Evolutionary conservation across 1,140 invertebrate genomes (phyloP), one percentile per base, ranked within the genome.

Genomic region (Armadillidium nasatum): DNA sequence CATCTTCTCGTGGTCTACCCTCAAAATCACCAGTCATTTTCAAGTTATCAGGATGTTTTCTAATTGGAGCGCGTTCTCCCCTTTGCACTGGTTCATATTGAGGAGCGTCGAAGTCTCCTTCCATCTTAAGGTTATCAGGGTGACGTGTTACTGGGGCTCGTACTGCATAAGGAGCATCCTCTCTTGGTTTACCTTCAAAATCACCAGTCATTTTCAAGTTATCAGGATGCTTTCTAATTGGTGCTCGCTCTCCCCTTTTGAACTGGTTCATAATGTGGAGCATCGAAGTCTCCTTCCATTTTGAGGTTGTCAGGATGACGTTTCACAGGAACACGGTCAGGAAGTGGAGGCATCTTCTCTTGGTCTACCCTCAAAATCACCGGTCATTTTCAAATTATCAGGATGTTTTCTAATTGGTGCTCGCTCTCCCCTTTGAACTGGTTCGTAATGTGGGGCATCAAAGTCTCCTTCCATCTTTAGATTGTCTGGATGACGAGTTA

Each of bases 181-280:
- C 44, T 33, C 10, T 75, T 13, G 60, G 11, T 33, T 84, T 82
- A 71, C 87, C 86, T 74, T 89, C 87, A 81, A 92, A 91, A 10
- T 89, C 87, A 15, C 90, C 90, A 82, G 90, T 86, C 45, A 86
- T 85, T 79, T 84, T 86, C 0, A 91, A 82, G 83, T 91, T 91
- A 81, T 91, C 90, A 81, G 87, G 85, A 4, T 85, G 88, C 79
- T 86, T 88, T 4, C 87, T 85, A 60, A 88, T 87, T 11, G 86
- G 83, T 45, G 87, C 86, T 79, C 88, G 85, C 72, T 78, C 76
- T 66, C 76, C 76, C 10, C 22, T 69, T n/a, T n/a, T 33, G 50
- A 3, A 60, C 76, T 19, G 23, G 21, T 45, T 66, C 66, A 15
- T 66, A 44, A 0, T 33, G 76, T 0, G 67, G 60, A 10, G 15